Percentiles rank a stretch among this genome's conserved stretches.
These are phyloP conservation scores for Ceryle rudis DNA, from an alignment of 2,797 vertebrate species.

Conservation along the genomic window DNA sequence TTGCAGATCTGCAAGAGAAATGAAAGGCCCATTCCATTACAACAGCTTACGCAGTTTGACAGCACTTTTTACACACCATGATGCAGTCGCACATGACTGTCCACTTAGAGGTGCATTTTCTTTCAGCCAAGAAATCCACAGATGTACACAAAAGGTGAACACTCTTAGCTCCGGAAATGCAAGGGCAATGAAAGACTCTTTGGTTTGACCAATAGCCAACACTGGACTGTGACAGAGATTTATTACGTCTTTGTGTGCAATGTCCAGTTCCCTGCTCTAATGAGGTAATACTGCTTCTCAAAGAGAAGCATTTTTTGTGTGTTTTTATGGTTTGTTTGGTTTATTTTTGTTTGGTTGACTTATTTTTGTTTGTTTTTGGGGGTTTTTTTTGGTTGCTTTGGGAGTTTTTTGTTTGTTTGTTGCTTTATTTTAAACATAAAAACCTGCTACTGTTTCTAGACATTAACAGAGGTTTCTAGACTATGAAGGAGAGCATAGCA, in stretches of 20 bases:
- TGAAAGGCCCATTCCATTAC: not conserved
- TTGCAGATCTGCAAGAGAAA: conserved; percentile 46
- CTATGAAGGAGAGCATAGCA: not conserved
- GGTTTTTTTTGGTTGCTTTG: too few species aligned
- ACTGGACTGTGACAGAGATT: not conserved
- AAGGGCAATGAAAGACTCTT: not conserved
- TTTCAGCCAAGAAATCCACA: not conserved
- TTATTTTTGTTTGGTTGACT: too few species aligned
- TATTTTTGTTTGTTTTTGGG: too few species aligned
- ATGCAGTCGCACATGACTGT: not conserved
- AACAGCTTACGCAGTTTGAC: not conserved
- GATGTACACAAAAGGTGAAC: not conserved
- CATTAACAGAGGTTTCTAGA: not conserved
- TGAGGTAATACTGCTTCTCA: not conserved
- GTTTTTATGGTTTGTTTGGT: too few species aligned
- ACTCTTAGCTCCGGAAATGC: not conserved
- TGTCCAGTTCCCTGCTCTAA: not conserved
- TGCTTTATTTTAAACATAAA: not conserved
- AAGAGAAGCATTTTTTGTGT: not conserved
- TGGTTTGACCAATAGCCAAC: not conserved
- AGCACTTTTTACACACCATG: not conserved
- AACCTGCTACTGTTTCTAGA: not conserved
- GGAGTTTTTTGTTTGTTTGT: too few species aligned
- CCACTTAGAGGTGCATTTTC: not conserved
- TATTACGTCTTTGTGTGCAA: not conserved